A percentile compares a stretch with the other conserved stretches of the same genome.
Evolutionary conservation across 2,888 invertebrate genomes (phyloP).

Genomic region (Abrostola triplasia): DNA sequence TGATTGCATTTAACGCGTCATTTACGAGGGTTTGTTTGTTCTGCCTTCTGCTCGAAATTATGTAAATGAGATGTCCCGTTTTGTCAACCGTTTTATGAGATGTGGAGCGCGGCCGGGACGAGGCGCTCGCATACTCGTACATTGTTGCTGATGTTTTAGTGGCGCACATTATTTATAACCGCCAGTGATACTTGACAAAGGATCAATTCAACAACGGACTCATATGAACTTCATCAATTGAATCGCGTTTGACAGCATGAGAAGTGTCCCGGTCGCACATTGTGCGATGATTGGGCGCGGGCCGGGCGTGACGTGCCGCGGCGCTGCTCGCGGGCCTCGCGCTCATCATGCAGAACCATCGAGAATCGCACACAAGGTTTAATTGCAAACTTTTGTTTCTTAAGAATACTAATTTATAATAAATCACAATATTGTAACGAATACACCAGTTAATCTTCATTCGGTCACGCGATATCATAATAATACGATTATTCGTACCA

Average conservation of each 20-base stretch:
- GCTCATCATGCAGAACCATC: background rate
- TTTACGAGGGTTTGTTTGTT: conserved; percentile 82
- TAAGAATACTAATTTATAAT: background rate
- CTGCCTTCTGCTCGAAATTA: conserved; percentile 74
- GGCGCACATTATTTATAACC: conserved; percentile 50
- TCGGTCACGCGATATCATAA: background rate
- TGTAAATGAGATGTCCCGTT: conserved; percentile 71
- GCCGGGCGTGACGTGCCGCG: conserved; percentile 65
- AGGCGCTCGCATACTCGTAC: conserved; percentile 17
- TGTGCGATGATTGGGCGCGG: conserved; percentile 62
- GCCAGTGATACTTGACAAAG: conserved; percentile 67
- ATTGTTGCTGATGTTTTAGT: conserved; percentile 33
- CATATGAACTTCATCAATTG: conserved; percentile 58
- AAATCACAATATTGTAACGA: background rate
- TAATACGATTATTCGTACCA: background rate
- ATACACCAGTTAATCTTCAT: background rate
- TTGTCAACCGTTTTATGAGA: conserved; percentile 36
- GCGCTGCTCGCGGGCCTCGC: conserved; percentile 2
- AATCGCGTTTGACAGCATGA: conserved; percentile 58
- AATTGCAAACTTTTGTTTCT: background rate
- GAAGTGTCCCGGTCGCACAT: conserved; percentile 60
- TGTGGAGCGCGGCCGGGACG: conserved; percentile 15
- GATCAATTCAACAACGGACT: conserved; percentile 56
- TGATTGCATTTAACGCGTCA: conserved; percentile 82
- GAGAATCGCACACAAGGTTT: conserved; percentile 1